Conservation (phyloP, 2,888 invertebrate species). For the Leptarthrus brevirostris region DNA sequence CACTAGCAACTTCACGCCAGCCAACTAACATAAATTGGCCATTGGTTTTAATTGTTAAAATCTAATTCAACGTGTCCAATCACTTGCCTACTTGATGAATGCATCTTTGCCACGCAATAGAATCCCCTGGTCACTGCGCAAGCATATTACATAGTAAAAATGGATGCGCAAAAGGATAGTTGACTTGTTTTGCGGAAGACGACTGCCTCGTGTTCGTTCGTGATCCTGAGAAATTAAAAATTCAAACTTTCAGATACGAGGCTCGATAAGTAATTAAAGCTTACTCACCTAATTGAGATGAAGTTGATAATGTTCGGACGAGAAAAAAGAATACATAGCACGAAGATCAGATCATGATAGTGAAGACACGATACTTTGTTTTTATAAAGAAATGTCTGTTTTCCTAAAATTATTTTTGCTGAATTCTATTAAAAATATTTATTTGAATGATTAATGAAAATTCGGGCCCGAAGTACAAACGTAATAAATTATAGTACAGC, state of each 20-base stretch:
- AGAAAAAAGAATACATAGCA: too few relatives aligned
- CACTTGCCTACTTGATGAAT: slow-evolving; percentile 62
- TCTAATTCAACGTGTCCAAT: slow-evolving; percentile 57
- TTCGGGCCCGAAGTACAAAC: too few relatives aligned
- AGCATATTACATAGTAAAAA: slow-evolving; percentile 17
- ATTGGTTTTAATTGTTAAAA: slow-evolving; percentile 53
- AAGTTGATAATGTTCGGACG: slow-evolving; percentile 3
- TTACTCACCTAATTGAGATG: slow-evolving; percentile 46
- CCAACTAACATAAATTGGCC: slow-evolving; percentile 54
- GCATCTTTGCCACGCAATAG: slow-evolving; percentile 61
- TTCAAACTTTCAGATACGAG: slow-evolving; percentile 35
- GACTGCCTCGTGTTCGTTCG: slow-evolving; percentile 28
- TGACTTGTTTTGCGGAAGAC: slow-evolving; percentile 4
- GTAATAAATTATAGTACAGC: too few relatives aligned
- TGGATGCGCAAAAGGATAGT: slow-evolving; percentile 36
- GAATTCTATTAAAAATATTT: too few relatives aligned
- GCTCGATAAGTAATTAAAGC: slow-evolving; percentile 42
- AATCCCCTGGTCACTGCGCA: slow-evolving; percentile 42
- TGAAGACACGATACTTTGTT: too few relatives aligned
- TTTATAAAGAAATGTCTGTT: too few relatives aligned
- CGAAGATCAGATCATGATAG: too few relatives aligned
- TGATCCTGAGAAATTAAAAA: slow-evolving; percentile 42
- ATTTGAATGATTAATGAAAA: too few relatives aligned
- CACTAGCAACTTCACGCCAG: slow-evolving; percentile 50
- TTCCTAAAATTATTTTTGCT: too few relatives aligned